phyloP scores from a whole-genome alignment of 2,888 invertebrate genomes.

The Zaprionus lineosus region DNA sequence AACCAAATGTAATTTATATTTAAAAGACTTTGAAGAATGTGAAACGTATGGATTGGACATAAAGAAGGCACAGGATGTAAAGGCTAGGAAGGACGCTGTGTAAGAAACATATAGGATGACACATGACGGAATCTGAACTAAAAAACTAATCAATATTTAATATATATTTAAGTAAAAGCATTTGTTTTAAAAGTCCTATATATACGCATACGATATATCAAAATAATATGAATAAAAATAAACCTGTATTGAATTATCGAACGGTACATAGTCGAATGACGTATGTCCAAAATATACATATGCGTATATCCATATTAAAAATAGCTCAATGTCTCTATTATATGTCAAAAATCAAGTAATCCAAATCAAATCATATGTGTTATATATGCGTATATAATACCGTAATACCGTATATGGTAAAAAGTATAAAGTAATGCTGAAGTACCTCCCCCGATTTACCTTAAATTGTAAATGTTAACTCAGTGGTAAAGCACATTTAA shows the following conservation, averaged over 20 bases:
- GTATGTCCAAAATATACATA: not conserved
- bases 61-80: no score
- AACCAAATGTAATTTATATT: slow-evolving; percentile 13
- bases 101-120: no score
- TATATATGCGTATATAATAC: slow-evolving; percentile 13
- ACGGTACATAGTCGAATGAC: no score
- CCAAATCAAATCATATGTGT: not conserved
- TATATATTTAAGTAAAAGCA: no score
- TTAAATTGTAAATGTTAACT: slow-evolving; percentile 25
- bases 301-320: slow-evolving; percentile 1
- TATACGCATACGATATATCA: no score
- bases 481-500: slow-evolving; percentile 6
- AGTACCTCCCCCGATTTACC: slow-evolving; percentile 66
- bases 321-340: slow-evolving; percentile 29
- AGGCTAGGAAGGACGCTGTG: no score
- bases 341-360: slow-evolving; percentile 8
- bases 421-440: slow-evolving; percentile 55
- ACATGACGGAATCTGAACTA: no score
- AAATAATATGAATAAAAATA: not conserved
- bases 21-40: slow-evolving; percentile 28
- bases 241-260: not conserved
- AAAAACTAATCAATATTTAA: no score
- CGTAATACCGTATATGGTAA: slow-evolving; percentile 25
- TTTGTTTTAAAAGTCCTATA: no score
- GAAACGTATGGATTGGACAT: no score